These are phyloP conservation scores for Stichodactyla mertensii DNA, from an alignment of 64 coral and sea anemone species.

Conservation along the genomic window DNA sequence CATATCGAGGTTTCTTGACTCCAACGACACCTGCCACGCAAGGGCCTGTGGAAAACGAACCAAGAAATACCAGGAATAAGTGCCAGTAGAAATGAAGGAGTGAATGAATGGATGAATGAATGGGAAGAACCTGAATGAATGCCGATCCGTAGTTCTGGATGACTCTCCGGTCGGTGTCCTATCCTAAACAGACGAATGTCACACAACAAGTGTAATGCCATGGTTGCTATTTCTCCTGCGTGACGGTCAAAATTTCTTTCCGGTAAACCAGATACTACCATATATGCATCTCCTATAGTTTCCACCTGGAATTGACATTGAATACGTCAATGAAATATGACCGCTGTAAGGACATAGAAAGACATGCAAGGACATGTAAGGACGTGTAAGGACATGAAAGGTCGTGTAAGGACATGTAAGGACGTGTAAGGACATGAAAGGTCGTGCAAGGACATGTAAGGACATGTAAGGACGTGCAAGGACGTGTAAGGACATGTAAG, in stretches of 20 bases:
- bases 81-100: background rate
- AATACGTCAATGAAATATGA: background rate
- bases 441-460: too few relatives aligned
- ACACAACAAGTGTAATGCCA: slow-evolving; percentile 27
- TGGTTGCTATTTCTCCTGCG: slow-evolving; percentile 17
- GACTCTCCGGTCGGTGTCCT: slow-evolving; percentile 5
- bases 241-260: slow-evolving; percentile 22
- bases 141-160: slow-evolving; percentile 1
- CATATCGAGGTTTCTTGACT: slow-evolving; percentile 85
- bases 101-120: background rate
- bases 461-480: too few relatives aligned
- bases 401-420: too few relatives aligned
- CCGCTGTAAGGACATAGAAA: background rate
- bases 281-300: slow-evolving; percentile 24
- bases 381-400: too few relatives aligned
- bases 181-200: slow-evolving; percentile 20
- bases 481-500: too few relatives aligned
- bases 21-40: slow-evolving; percentile 90
- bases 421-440: too few relatives aligned
- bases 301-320: background rate
- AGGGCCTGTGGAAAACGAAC: slow-evolving; percentile 41
- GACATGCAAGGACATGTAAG: too few relatives aligned
- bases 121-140: slow-evolving; percentile 6
- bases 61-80: background rate
- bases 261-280: slow-evolving; percentile 16